These are phyloP conservation scores for Burhinus bistriatus DNA, from an alignment of 2,113 vertebrate genomes.

Conservation along the genomic window DNA sequence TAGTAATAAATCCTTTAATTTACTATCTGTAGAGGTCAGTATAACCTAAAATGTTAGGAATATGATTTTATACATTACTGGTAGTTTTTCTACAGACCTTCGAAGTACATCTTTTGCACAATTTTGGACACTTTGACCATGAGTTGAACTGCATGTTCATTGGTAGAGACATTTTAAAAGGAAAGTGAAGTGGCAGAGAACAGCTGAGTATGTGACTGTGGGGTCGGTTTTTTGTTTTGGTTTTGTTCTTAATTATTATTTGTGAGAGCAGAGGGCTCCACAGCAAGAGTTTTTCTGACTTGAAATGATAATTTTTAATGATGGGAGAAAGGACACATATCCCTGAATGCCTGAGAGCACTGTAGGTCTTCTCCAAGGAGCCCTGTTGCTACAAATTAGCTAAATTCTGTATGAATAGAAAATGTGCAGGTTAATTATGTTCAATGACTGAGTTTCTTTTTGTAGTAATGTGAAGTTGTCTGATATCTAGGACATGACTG, in stretches of 20 bases:
- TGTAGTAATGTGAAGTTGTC: neutral
- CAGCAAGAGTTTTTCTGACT: neutral
- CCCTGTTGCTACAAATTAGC: neutral
- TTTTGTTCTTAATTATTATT: neutral
- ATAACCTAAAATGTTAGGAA: neutral
- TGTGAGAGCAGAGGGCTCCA: neutral
- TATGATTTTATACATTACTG: neutral
- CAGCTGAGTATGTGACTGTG: neutral
- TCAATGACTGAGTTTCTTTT: neutral
- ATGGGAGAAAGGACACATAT: accelerated
- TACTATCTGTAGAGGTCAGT: neutral
- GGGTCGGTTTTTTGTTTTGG: neutral
- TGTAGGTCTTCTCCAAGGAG: neutral
- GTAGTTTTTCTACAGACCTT: neutral
- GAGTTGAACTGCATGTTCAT: neutral
- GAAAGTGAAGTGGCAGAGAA: neutral
- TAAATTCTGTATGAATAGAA: neutral
- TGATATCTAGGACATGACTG: neutral
- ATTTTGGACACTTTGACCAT: neutral
- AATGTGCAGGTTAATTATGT: neutral
- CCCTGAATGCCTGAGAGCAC: neutral
- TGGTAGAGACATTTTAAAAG: neutral
- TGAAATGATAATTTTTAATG: neutral
- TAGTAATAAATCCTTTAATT: neutral
- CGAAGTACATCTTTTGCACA: neutral